phyloP scores from a whole-genome alignment of 37 sponge, comb jelly and placozoan genomes.

The Theonella swinhoei region DNA sequence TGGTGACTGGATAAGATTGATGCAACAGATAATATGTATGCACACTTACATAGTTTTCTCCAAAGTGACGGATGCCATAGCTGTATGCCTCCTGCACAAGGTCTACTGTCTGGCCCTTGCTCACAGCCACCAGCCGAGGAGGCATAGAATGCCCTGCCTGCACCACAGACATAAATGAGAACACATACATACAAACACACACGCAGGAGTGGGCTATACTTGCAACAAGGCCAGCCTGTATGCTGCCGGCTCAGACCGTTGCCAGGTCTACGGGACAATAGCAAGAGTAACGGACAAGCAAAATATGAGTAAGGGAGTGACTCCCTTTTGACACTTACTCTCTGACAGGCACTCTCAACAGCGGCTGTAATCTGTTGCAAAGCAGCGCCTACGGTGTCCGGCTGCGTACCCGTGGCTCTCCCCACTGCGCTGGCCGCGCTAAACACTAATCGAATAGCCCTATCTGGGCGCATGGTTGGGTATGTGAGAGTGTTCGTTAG shows the following conservation, averaged over 20 bases:
- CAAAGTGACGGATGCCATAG: conserved; percentile 65
- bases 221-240: neutral
- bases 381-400: neutral
- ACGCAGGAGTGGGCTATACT: neutral
- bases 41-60: conserved; percentile 72
- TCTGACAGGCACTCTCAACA: neutral
- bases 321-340: too few species aligned
- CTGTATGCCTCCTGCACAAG: conserved; percentile 49
- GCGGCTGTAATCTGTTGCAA: neutral
- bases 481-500: neutral
- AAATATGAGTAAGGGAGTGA: too few species aligned
- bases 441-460: neutral
- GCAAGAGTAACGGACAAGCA: neutral
- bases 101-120: conserved; percentile 55
- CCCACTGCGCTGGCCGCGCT: neutral
- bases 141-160: neutral
- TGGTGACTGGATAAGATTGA: neutral
- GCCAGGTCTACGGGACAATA: neutral
- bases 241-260: neutral
- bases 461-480: neutral
- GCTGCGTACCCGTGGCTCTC: neutral
- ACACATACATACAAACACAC: neutral
- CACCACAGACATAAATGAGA: neutral
- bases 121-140: conserved; percentile 68
- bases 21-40: neutral